phyloP scores from a whole-genome alignment of 2,888 invertebrate species.

The Cremastinae sp. region DNA sequence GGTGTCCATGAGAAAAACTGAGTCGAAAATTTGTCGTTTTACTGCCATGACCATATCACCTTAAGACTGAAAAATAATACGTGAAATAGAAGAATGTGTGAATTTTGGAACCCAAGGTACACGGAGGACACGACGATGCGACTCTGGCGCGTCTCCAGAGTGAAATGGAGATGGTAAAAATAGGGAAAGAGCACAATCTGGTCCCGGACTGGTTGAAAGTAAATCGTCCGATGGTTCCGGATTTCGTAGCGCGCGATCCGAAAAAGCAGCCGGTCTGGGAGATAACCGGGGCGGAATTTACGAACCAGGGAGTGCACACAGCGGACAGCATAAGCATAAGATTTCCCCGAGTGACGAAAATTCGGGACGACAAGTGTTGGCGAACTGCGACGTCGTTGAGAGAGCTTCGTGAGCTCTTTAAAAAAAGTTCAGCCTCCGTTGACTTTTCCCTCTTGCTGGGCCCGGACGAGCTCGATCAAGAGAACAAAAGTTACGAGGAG shows the following conservation, averaged over 20 bases:
- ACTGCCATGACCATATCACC: no score
- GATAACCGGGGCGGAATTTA: slow-evolving; percentile 92
- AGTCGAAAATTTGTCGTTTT: no score
- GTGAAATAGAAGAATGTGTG: background rate
- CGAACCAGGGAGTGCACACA: slow-evolving; percentile 91
- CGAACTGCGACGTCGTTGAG: slow-evolving; percentile 90
- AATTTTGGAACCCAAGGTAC: slow-evolving; percentile 81
- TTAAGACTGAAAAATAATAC: no score
- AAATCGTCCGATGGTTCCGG: slow-evolving; percentile 92
- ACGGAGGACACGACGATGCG: slow-evolving; percentile 93
- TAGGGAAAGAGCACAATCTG: slow-evolving; percentile 86
- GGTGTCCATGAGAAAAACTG: no score
- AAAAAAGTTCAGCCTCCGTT: slow-evolving; percentile 79
- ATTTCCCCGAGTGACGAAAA: slow-evolving; percentile 93
- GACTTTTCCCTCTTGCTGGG: slow-evolving; percentile 71
- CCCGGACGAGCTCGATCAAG: slow-evolving; percentile 17
- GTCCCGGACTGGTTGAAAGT: slow-evolving; percentile 92
- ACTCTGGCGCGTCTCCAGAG: slow-evolving; percentile 89
- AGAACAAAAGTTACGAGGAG: slow-evolving; percentile 1
- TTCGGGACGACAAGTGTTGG: slow-evolving; percentile 93
- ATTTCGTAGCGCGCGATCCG: slow-evolving; percentile 93
- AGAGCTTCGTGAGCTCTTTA: slow-evolving; percentile 86
- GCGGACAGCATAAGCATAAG: slow-evolving; percentile 96
- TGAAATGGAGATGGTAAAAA: slow-evolving; percentile 89
- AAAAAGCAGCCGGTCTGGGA: slow-evolving; percentile 96